phyloP scores from a whole-genome alignment of 1,140 invertebrate species.

The Chironomus striatipennis region DNA sequence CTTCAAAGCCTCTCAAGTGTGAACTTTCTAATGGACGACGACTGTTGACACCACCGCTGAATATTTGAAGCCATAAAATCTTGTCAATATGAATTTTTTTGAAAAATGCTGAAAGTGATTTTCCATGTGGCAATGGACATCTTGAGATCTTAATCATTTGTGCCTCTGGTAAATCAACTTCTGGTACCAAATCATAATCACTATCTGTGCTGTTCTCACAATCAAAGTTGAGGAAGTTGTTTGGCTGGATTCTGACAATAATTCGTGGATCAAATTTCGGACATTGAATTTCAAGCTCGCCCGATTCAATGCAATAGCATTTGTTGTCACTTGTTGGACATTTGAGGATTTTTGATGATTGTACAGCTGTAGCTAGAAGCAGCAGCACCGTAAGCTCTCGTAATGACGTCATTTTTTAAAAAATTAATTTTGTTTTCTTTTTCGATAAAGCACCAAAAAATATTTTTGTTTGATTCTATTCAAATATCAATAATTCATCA shows the following conservation, averaged over 20 bases:
- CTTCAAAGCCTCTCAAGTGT: not conserved
- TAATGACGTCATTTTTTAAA: not conserved
- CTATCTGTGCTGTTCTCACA: not conserved
- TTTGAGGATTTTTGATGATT: not conserved
- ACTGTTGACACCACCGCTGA: not conserved
- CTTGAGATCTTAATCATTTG: not conserved
- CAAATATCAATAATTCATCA: no score
- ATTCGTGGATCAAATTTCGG: not conserved
- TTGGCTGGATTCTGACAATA: not conserved
- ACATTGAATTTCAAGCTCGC: conserved; percentile 7
- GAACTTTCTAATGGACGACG: not conserved
- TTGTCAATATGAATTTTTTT: not conserved
- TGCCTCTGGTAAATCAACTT: not conserved
- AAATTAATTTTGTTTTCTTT: not conserved
- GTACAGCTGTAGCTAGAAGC: not conserved
- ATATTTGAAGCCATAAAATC: not conserved
- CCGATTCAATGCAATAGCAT: not conserved
- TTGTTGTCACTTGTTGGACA: not conserved
- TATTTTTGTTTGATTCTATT: not conserved
- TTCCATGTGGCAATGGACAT: not conserved
- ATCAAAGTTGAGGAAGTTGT: not conserved
- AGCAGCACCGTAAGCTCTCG: not conserved
- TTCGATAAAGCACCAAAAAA: conserved; percentile 1
- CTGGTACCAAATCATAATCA: not conserved
- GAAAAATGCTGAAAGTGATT: not conserved